These are phyloP conservation scores for Epicauta chinensis DNA, from an alignment of 1,140 invertebrate genomes.

Conservation along the genomic window DNA sequence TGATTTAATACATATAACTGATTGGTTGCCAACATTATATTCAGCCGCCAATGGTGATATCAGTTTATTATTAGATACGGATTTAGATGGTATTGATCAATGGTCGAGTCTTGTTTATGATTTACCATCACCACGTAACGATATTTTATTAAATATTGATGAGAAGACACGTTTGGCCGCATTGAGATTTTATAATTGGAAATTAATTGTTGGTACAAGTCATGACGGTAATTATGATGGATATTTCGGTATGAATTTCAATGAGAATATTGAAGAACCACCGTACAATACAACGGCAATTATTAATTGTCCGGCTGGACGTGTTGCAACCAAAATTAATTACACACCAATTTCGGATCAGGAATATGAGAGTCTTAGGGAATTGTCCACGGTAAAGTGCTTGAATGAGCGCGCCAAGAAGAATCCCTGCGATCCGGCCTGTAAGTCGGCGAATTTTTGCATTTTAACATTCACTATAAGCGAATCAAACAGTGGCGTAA, in stretches of 20 bases:
- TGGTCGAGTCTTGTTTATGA: constrained; percentile 46
- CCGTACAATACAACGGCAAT: constrained; percentile 36
- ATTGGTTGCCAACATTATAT: constrained; percentile 61
- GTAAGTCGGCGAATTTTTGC: constrained; percentile 24
- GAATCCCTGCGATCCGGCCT: constrained; percentile 37
- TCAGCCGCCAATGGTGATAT: constrained; percentile 50
- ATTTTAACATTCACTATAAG: not conserved
- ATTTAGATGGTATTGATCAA: constrained; percentile 47
- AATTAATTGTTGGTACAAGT: constrained; percentile 45
- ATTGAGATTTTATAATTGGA: constrained; percentile 43
- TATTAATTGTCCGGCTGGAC: constrained; percentile 32
- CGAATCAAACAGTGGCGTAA: too few species aligned
- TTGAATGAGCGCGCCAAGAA: constrained; percentile 31
- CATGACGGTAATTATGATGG: constrained; percentile 35
- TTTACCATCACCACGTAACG: constrained; percentile 41
- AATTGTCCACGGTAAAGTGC: constrained; percentile 39
- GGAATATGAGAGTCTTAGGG: constrained; percentile 35
- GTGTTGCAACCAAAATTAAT: constrained; percentile 30
- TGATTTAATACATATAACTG: constrained; percentile 61
- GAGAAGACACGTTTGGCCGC: constrained; percentile 44
- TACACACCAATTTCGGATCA: constrained; percentile 29
- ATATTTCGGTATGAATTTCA: constrained; percentile 37
- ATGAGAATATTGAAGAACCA: constrained; percentile 30
- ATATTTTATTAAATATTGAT: constrained; percentile 45
- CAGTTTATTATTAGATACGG: constrained; percentile 32